Evolutionary conservation across 2,888 invertebrate genomes (phyloP), one percentile per base, ranked within the genome.

Genomic region (Tinea trinotella): DNA sequence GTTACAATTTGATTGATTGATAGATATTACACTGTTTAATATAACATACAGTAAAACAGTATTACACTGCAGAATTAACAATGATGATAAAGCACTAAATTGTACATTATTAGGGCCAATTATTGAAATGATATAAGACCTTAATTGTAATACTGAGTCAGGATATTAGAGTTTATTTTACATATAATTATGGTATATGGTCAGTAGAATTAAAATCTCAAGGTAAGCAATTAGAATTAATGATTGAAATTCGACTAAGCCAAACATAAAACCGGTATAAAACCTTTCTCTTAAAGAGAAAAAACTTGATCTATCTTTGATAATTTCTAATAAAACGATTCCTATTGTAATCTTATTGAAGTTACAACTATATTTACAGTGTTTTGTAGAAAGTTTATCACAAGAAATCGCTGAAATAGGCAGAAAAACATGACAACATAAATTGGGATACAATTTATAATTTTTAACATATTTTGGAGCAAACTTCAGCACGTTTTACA

Each of bases 351-450:
- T n/a, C n/a, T n/a, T n/a, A n/a, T n/a, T 1, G 40, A 2, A 40
- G 40, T 40, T 15, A 13, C 6, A 12, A 7, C 40, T 3, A n/a
- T n/a, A 40, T 13, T 40, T 40, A 15, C 24, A 22, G 13, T 30
- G 24, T 30, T 4, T 17, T 34, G 48, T 48, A 48, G 18, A 54
- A 30, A 48, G 15, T 54, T 54, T 48, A 54, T 18, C 48, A 54
- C 17, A 54, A 54, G 48, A 54, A 54, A 54, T 34, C 30, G 12
- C n/a, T 34, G 53, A 15, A 48, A 48, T 48, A 34, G 1, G 18
- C 34, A 12, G 12, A 18, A 18, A 17, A 30, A 46, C 30, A 17
- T 15, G 19, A 30, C 34, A 48, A 48, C 34, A 54, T 13, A 18
- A 19, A 30, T 36, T 13, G 15, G 17, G n/a, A 22, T 19, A 7